These are phyloP conservation scores for Eurystomus glaucurus DNA, from an alignment of 2,797 vertebrate species.

Conservation along the genomic window DNA sequence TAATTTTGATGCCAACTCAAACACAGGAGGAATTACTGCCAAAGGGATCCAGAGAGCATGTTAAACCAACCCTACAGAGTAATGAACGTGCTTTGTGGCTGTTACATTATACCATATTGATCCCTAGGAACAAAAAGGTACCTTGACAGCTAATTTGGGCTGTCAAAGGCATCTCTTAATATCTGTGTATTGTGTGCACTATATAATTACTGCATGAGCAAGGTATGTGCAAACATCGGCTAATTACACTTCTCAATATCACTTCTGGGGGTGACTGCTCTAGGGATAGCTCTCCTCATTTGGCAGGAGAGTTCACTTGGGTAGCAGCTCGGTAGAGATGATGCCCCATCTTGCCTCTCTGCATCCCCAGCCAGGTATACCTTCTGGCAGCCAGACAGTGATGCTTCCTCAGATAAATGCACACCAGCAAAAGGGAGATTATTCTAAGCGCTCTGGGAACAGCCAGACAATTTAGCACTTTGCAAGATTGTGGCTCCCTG, in stretches of 20 bases:
- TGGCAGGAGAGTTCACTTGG: fast-evolving
- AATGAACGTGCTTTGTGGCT: slow-evolving; percentile 28
- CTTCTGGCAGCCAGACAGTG: not conserved
- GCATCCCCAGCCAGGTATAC: not conserved
- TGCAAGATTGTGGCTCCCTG: not conserved
- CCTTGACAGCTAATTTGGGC: slow-evolving; percentile 22
- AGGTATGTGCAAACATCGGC: not conserved
- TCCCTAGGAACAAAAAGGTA: not conserved
- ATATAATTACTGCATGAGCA: not conserved
- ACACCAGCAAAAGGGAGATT: not conserved
- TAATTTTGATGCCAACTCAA: slow-evolving; percentile 72
- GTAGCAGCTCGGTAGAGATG: not conserved
- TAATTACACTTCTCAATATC: not conserved
- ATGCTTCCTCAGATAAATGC: fast-evolving
- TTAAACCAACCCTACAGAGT: slow-evolving; percentile 62
- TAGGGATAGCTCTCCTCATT: not conserved
- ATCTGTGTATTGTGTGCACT: not conserved
- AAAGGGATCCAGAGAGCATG: slow-evolving; percentile 36
- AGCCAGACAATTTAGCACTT: not conserved
- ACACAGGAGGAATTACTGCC: slow-evolving; percentile 63
- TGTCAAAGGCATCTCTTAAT: not conserved
- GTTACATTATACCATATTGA: slow-evolving; percentile 35
- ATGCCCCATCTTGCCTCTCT: not conserved
- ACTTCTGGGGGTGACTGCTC: not conserved
- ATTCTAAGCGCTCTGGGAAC: not conserved